phyloP scores from a whole-genome alignment of 2,113 vertebrate genomes.

The Bombycilla garrulus region DNA sequence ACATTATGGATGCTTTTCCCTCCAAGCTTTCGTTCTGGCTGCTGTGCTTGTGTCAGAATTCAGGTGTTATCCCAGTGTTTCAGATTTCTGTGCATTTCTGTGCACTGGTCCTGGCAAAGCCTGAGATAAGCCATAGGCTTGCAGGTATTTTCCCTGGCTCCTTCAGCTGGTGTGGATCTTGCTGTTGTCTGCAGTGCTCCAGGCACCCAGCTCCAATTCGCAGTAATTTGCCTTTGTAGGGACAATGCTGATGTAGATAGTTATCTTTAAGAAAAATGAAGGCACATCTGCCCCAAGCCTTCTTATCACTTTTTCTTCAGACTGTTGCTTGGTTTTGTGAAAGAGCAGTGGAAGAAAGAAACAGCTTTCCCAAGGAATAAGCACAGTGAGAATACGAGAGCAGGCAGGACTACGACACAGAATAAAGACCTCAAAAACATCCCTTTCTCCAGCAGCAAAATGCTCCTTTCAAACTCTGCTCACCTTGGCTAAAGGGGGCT shows the following conservation, averaged over 20 bases:
- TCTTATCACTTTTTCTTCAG: background rate
- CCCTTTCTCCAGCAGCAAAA: background rate
- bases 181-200: background rate
- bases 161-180: background rate
- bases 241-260: background rate
- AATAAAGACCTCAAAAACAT: background rate
- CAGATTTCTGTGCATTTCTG: background rate
- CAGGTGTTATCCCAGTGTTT: background rate
- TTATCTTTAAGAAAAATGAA: background rate
- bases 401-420: fast-evolving
- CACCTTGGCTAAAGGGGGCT: background rate
- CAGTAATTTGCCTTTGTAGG: background rate
- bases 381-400: background rate
- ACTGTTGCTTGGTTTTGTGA: background rate
- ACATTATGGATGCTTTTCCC: background rate
- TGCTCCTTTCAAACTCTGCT: background rate
- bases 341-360: background rate
- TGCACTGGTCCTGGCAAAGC: background rate
- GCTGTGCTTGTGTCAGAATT: background rate
- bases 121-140: background rate
- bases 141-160: background rate
- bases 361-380: background rate
- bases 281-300: background rate
- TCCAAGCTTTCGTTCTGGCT: background rate
- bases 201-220: background rate